Evolutionary conservation across 1,140 invertebrate species (phyloP), one percentile per base, ranked within the genome.

Genomic region (Adelges cooleyi): DNA sequence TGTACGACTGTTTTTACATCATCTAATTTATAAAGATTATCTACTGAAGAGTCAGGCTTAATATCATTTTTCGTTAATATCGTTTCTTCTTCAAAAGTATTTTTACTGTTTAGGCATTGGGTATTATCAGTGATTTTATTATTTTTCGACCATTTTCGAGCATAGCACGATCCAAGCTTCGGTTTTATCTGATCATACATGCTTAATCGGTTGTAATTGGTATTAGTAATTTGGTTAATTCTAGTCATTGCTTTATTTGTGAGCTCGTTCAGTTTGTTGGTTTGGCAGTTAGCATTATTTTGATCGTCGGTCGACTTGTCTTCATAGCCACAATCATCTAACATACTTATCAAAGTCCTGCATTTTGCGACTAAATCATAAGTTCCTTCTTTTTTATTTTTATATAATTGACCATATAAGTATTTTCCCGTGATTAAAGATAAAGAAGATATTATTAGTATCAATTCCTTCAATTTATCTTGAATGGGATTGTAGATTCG

Each of bases 321-420:
- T 46, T 59, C 29, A 27, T 46, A 59, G 15, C 25, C 54, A 46
- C 4, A 18, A 18, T 44, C 17, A 11, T 48, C 17, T 6, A 62
- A 29, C n/a, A 62, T 44, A 27, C 10, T 59, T 6, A 5, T 13
- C 15, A 59, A 29, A 17, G 10, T n/a, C 29, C 27, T 59, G 17
- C 54, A 62, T 9, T 15, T 0, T 27, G 42, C 17, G 20, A 62
- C 54, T 62, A 62, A 62, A 46, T 62, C 54, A 38, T 62, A 44
- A 46, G 38, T 62, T 62, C 46, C 54, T 46, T 62, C 20, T 10
- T 29, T 46, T 33, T 48, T 62, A 13, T 46, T 29, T 3, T 46
- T 48, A 29, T 6, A 62, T 48, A 62, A n/a, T 25, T 62, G 23
- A 9, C 54, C 40, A 62, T 27, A 62, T 13, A 59, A 15, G 29